These are phyloP conservation scores for Mormyrus hasselquistii DNA, from an alignment of 2,797 vertebrate species.

Conservation along the genomic window DNA sequence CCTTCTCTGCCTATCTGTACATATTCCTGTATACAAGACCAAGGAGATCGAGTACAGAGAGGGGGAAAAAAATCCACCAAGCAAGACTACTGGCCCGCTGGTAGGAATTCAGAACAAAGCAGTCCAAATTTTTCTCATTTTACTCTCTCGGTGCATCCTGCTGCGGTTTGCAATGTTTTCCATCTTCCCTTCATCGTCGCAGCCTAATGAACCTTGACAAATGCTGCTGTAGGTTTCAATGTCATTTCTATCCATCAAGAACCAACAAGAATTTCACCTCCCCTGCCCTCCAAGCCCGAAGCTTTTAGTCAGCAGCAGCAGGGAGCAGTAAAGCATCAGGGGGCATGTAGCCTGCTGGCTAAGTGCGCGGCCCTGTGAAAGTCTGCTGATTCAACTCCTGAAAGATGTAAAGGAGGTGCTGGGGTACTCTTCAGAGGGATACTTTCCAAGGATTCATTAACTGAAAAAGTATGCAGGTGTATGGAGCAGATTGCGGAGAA, in stretches of 20 bases:
- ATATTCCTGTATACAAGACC: constrained; percentile 27
- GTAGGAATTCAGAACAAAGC: constrained; percentile 50
- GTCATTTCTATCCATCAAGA: constrained; percentile 22
- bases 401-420: background rate
- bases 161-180: constrained; percentile 43
- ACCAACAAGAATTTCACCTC: background rate
- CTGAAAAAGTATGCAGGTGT: background rate
- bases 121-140: constrained; percentile 43
- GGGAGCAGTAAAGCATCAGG: background rate
- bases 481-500: background rate
- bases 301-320: constrained; percentile 3
- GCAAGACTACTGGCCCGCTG: constrained; percentile 51
- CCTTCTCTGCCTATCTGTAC: constrained; percentile 5
- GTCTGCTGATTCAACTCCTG: background rate
- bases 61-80: constrained; percentile 44
- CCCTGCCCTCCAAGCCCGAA: background rate
- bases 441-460: background rate
- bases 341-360: background rate
- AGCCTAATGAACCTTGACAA: constrained; percentile 1
- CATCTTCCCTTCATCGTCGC: constrained; percentile 32
- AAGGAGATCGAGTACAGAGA: background rate
- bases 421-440: background rate
- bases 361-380: background rate
- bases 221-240: background rate
- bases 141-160: constrained; percentile 42